A percentile compares a stretch with the other conserved stretches of the same genome.
Conservation (phyloP, 2,797 vertebrate species). For the Pipistrellus pipistrellus region DNA sequence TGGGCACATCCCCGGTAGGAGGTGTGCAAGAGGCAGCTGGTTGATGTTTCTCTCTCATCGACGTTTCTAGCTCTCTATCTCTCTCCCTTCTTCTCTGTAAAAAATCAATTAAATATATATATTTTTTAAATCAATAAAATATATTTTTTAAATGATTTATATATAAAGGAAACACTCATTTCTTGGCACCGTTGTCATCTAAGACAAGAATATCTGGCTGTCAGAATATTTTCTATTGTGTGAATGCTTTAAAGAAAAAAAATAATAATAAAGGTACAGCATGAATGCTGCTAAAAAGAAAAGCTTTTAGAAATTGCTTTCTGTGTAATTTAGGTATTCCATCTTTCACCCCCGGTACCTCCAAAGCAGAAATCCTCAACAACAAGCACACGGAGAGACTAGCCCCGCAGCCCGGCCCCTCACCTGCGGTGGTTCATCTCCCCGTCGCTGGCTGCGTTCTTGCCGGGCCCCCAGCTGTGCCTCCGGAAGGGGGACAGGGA, state of each 20-base stretch:
- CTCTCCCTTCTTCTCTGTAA: no score
- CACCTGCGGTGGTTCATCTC: conserved; percentile 98
- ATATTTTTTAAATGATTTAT: not conserved
- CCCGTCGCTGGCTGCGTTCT: conserved; percentile 91
- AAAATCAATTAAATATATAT: no score
- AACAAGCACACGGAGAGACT: not conserved
- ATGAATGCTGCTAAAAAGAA: not conserved
- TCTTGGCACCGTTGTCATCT: not conserved
- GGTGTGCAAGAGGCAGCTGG: no score
- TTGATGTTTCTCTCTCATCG: no score
- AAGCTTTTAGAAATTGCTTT: not conserved
- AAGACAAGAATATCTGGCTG: not conserved
- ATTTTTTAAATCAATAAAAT: no score
- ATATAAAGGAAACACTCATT: not conserved
- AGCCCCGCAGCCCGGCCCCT: not conserved
- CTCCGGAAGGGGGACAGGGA: conserved; percentile 95
- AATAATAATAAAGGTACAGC: not conserved
- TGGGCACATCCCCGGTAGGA: no score
- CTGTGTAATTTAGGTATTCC: not conserved
- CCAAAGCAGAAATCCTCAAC: not conserved
- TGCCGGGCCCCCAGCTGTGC: conserved; percentile 98
- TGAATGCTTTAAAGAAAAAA: not conserved
- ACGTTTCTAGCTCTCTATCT: no score
- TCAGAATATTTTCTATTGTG: not conserved
- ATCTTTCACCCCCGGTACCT: not conserved